Evolutionary conservation across 1,140 invertebrate species (phyloP).

Genomic region (Temnothorax curvispinosus): DNA sequence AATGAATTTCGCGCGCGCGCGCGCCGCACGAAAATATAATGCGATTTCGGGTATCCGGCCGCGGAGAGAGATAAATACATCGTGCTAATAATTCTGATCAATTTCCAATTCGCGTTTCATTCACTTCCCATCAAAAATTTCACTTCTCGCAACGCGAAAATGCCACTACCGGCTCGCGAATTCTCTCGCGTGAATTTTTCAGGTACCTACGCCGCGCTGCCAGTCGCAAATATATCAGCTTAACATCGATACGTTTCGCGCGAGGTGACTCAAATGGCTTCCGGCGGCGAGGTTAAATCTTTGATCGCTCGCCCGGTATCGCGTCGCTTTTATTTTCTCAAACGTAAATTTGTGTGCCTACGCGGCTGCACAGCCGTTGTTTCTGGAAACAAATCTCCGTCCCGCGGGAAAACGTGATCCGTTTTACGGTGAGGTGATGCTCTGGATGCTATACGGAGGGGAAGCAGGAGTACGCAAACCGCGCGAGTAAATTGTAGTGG

Average conservation of each 20-base stretch:
- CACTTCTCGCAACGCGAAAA: neutral
- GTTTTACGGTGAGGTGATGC: conserved; percentile 21
- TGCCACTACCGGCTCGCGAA: neutral
- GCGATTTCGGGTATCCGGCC: conserved; percentile 10
- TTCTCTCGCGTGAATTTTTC: conserved; percentile 17
- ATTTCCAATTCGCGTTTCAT: conserved; percentile 18
- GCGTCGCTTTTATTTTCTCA: conserved; percentile 59
- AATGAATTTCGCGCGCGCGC: conserved; percentile 23
- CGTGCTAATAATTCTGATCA: conserved; percentile 35
- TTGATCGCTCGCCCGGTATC: conserved; percentile 40
- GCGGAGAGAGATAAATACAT: neutral
- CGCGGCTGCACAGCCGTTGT: conserved; percentile 5
- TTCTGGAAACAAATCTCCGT: conserved; percentile 62
- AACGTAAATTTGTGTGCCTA: neutral
- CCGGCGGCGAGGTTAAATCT: conserved; percentile 43
- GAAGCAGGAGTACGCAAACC: neutral
- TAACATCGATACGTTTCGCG: conserved; percentile 38
- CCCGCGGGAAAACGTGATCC: conserved; percentile 31
- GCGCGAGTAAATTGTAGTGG: conserved; percentile 13
- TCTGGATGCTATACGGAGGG: no score
- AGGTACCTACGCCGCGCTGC: neutral
- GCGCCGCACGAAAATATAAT: conserved; percentile 26
- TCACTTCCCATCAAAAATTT: neutral
- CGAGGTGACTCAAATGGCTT: conserved; percentile 22
- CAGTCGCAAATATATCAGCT: conserved; percentile 23